Base-by-base conservation (phyloP, 2,113 vertebrate species). In the Nansenia antarctica region DNA sequence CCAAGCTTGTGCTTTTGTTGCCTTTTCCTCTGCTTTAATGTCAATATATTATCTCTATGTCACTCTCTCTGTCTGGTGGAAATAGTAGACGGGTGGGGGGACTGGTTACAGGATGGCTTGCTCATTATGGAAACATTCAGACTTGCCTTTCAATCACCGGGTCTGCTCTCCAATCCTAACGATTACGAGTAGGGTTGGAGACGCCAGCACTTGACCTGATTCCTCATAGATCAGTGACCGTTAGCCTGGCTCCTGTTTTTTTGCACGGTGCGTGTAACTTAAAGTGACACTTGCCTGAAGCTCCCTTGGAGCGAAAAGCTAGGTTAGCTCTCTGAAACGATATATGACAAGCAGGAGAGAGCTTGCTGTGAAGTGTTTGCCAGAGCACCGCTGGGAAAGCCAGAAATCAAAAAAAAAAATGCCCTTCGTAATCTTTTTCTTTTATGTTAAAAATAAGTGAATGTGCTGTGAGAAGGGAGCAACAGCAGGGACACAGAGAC, bases 201-300 rank as follows among this genome's bases (percentile, higher is more conserved):
- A 84, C 11, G 42, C 67, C 39, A 86, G 86, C 86, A 87, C 95
- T 95, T 95, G 94, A 96, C 95, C 95, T 94, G 93, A 95, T 96
- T 97, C 94, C 94, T 91, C 91, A 93, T 92, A 95, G 94, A 97
- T 95, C 94, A 95, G 93, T 94, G 95, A 96, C 94, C 93, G 88
- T 90, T 92, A 91, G 95, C 94, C 90, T 82, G 83, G 91, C 89
- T 93, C 91, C 92, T 89, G 90, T 90, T 91, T 93, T 95, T 95
- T 92, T 65, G 87, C 91, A 90, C n/a, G n/a, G 92, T 87, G 87
- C 85, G 88, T 93, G 93, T 95, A 96, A 97, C 93, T 94, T 94
- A 95, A 95, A 95, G 93, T 96, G 96, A 96, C 96, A 97, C 91
- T 95, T 93, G 94, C 96, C 96, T 91, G 90, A 88, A 96, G 95